Conservation (phyloP, 2,797 vertebrate species). For the Platyrinchus mystaceus region DNA sequence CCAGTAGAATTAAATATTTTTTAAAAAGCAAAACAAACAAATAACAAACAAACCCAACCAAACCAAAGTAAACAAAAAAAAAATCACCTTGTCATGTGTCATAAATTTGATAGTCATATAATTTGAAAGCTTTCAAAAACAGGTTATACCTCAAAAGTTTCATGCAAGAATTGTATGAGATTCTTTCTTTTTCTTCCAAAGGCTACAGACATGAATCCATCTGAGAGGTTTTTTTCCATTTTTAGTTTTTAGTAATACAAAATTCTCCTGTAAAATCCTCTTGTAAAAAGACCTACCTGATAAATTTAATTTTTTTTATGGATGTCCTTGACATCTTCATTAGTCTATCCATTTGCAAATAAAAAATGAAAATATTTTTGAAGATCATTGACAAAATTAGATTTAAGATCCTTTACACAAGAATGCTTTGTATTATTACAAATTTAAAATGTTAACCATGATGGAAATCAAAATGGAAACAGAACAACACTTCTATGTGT, state of each 20-base stretch:
- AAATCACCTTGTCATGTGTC: rapidly evolving
- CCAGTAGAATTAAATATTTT: neutral
- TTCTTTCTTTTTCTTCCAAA: neutral
- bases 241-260: neutral
- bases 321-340: neutral
- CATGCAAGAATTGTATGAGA: neutral
- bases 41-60: no score
- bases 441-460: neutral
- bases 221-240: neutral
- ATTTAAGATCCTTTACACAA: neutral
- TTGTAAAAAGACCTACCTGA: neutral
- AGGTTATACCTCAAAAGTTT: neutral
- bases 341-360: neutral
- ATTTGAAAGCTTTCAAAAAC: neutral
- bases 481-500: neutral
- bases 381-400: neutral
- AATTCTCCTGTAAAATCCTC: neutral
- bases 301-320: neutral
- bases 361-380: neutral
- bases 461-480: neutral
- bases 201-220: neutral
- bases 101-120: neutral
- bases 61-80: neutral
- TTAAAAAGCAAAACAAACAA: neutral
- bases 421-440: neutral